Evolutionary conservation across 2,888 invertebrate species (phyloP).

Genomic region (Ophonus ardosiacus): DNA sequence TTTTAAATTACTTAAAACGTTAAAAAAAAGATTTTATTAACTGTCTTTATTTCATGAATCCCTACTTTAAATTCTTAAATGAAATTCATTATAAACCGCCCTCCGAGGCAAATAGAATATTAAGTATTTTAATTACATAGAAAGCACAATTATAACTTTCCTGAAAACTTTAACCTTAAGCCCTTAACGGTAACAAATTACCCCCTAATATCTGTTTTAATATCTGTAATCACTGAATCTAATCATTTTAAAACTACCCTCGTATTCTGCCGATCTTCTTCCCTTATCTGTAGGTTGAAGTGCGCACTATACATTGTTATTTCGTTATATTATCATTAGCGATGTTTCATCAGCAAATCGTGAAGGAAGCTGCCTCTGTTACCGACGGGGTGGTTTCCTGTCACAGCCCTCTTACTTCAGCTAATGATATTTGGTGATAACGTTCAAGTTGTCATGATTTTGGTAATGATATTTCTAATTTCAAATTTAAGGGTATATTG

Average conservation of each 20-base stretch:
- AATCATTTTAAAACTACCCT: not conserved
- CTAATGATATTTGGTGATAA: not conserved
- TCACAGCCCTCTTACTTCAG: not conserved
- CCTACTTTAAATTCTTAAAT: not conserved
- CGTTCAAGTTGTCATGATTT: not conserved
- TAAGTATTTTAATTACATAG: not conserved
- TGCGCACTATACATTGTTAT: conserved; percentile 29
- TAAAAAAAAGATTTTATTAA: too few species aligned
- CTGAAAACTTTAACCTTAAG: not conserved
- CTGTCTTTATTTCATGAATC: too few species aligned
- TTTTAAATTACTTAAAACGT: too few species aligned
- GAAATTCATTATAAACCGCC: not conserved
- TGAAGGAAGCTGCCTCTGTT: conserved; percentile 28
- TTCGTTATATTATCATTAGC: conserved; percentile 49
- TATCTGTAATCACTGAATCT: not conserved
- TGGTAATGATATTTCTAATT: not conserved
- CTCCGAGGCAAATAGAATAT: not conserved
- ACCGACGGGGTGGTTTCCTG: conserved; percentile 33
- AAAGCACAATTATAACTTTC: not conserved
- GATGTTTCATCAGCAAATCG: conserved; percentile 36
- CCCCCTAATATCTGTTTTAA: not conserved
- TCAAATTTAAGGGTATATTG: too few species aligned
- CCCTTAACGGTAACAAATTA: not conserved
- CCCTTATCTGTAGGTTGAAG: not conserved
- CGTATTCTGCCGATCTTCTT: not conserved